Evolutionary conservation across 2,888 invertebrate species (phyloP).

Genomic region (Sminthurinus aureus): DNA sequence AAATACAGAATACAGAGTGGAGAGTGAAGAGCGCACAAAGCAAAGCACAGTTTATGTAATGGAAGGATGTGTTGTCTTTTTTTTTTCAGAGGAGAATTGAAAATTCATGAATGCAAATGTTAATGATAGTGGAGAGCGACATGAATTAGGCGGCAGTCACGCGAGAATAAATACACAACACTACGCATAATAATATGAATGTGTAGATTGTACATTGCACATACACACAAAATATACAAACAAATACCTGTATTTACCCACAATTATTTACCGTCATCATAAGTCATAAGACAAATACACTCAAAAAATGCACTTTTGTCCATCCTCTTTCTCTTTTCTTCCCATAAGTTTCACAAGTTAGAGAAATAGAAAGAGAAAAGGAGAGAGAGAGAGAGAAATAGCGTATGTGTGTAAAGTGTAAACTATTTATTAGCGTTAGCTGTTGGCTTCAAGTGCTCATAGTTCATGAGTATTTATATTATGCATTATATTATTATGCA

Average conservation of each 20-base stretch:
- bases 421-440: not conserved
- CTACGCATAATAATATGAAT: no score
- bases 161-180: not conserved
- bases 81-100: not conserved
- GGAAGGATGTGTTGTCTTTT: not conserved
- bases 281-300: not conserved
- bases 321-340: no score
- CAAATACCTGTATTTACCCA: not conserved
- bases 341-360: not conserved
- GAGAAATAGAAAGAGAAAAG: not conserved
- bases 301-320: not conserved
- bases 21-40: no score
- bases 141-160: not conserved
- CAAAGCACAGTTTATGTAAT: no score
- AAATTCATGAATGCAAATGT: slow-evolving; percentile 21
- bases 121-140: not conserved
- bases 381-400: no score
- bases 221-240: not conserved
- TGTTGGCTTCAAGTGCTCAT: not conserved
- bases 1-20: no score
- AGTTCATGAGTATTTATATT: not conserved
- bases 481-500: not conserved
- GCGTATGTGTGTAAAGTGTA: not conserved
- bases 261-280: not conserved
- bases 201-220: no score